Conservation (phyloP, 2,113 vertebrate species). For the Pseudonaja textilis region DNA sequence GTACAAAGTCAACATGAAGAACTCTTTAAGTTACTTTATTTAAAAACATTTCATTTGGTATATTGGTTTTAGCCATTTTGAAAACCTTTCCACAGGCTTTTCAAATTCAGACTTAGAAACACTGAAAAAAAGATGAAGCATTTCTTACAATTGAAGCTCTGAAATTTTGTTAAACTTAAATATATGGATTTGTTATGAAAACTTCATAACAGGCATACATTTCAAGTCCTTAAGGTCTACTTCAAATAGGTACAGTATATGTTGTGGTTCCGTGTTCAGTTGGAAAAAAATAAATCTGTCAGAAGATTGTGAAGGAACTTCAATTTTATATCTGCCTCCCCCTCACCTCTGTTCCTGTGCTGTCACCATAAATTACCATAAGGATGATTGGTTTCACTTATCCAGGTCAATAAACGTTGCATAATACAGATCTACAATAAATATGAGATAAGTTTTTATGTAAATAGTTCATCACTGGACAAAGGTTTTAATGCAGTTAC, state of each 20-base stretch:
- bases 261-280: not conserved
- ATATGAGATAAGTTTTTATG: constrained; percentile 27
- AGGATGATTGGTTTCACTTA: constrained; percentile 13
- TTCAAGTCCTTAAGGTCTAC: not conserved
- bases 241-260: not conserved
- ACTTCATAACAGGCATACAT: accelerated
- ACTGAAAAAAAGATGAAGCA: not conserved
- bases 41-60: not conserved
- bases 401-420: constrained; percentile 6
- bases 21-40: not conserved
- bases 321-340: not conserved
- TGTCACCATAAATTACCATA: constrained; percentile 4
- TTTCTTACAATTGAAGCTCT: not conserved
- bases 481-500: constrained; percentile 25
- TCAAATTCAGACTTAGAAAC: not conserved
- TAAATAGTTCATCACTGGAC: constrained; percentile 19
- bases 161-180: not conserved
- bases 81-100: not conserved
- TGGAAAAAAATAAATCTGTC: not conserved
- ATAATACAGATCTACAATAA: not conserved
- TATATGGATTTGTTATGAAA: constrained; percentile 15
- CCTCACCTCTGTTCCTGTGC: not conserved
- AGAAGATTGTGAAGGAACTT: not conserved
- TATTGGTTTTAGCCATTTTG: not conserved
- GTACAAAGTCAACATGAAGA: not conserved